Evolutionary conservation across 2,888 invertebrate species (phyloP).

Genomic region (Mesorhabditis belari): DNA sequence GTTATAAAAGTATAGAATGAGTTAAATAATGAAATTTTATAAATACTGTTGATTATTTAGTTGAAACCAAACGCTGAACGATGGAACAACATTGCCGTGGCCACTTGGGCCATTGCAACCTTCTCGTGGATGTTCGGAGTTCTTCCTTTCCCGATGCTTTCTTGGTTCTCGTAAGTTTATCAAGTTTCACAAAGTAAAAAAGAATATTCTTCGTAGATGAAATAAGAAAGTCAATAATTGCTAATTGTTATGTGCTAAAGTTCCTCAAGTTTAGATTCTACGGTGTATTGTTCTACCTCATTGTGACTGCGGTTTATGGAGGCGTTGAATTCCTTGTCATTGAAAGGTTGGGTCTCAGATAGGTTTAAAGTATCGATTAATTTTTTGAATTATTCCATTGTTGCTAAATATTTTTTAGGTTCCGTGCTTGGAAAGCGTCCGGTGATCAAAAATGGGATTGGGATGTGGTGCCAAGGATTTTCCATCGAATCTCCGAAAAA

Average conservation of each 20-base stretch:
- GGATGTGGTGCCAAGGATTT: neutral
- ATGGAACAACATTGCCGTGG: conserved; percentile 4
- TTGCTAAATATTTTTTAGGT: neutral
- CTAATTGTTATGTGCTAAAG: too few relatives aligned
- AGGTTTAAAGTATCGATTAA: neutral
- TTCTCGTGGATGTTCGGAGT: neutral
- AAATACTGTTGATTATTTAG: neutral
- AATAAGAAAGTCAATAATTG: too few relatives aligned
- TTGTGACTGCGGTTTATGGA: conserved; percentile 28
- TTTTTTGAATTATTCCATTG: neutral
- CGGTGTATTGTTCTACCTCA: conserved; percentile 5
- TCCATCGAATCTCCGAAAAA: neutral
- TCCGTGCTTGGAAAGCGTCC: neutral
- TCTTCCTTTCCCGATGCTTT: neutral
- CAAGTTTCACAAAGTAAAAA: too few relatives aligned
- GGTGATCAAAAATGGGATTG: neutral
- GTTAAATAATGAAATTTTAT: too few relatives aligned
- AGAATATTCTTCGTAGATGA: too few relatives aligned
- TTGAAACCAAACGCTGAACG: neutral
- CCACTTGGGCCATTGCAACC: neutral
- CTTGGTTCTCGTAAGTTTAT: neutral
- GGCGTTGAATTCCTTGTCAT: conserved; percentile 42
- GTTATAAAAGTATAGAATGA: too few relatives aligned
- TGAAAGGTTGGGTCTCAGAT: conserved; percentile 9
- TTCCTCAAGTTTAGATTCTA: too few relatives aligned